Evolutionary conservation across 2,113 vertebrate genomes (phyloP), one percentile per base, ranked within the genome.

Genomic region (Gymnorhina tibicen): DNA sequence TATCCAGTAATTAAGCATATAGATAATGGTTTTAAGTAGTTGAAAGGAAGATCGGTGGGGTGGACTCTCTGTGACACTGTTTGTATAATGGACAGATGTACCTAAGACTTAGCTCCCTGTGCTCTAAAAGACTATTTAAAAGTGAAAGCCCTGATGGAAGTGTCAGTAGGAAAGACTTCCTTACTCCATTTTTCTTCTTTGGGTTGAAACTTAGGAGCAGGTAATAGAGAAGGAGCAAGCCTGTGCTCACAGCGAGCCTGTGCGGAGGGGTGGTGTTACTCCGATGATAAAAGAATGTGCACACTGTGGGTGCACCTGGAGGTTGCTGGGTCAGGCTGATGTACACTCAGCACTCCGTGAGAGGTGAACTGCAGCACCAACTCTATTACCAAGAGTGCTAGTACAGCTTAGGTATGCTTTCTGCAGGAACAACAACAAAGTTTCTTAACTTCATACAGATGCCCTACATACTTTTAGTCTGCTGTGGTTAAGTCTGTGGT

Each of bases 261-360:
- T 27, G 49, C 28, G 37, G 12, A 55, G 16, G 26, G 8, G 5
- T 21, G 46, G 6, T 44, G 20, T 26, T 70, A 7, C 12, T 41
- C 16, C 53, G 18, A 4, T 15, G 9, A 3, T 3, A 26, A 30
- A n/a, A 62, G 23, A 41, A 30, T 0, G 0, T 12, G 5, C 10
- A 11, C 9, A 4, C 33, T 13, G 2, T 10, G 4, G 26, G 22
- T 22, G 9, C 15, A 27, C 26, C 21, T 33, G 63, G 30, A 7
- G 22, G 18, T n/a, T 24, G 20, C 19, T 0, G 0, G 7, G 7
- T 37, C 17, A 37, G 32, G 17, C 63, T 75, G 4, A 47, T 17
- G 14, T 12, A 8, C 15, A 8, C 30, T 69, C 37, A 35, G 66
- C 8, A 6, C 21, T n/a, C 6, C 50, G 5, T 46, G 24, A 6